Base-by-base conservation (phyloP, 2,113 vertebrate species). In the Stictonetta naevosa region DNA sequence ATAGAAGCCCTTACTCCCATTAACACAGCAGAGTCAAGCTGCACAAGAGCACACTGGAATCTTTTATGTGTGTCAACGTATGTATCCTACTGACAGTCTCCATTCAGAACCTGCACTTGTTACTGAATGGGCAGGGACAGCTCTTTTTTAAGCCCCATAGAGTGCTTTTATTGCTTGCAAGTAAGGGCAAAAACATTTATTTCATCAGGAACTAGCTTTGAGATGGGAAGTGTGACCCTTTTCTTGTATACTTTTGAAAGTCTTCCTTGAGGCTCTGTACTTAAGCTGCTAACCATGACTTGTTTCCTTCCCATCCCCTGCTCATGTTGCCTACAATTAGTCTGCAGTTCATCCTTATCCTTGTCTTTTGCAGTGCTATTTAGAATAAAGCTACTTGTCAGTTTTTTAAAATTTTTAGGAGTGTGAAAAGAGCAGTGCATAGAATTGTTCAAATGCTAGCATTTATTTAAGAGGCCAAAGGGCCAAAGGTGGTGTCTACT, bases 11-110 rank as follows among this genome's bases (percentile, higher is more conserved):
- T 72, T 34, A 40, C 19, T 88, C 9, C 38, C 8, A 3, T 23
- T 58, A n/a, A 52, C 31, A 2, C 28, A 21, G 28, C 38, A 33
- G 78, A 75, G 52, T 10, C 34, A 17, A 50, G 44, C 26, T 59
- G 23, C 1, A 3, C 36, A 22, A 11, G 46, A 23, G 15, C 9
- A 18, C 21, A 1, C 28, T 19, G 25, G 38, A 22, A 34, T 38
- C 22, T 18, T 11, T 19, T 38, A 6, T 2, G 7, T 21, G 16
- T 6, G 12, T 19, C 40, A 10, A 10, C 0, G 1, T 5, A 3
- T 13, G 16, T 28, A 28, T 1, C 1, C 23, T 48, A 62, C 29
- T 0, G 0, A 3, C 14, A 6, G 56, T 6, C 22, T 28, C 21
- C 22, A 36, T 74, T 64, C 12, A 34, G 50, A 69, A 31, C 16